Evolutionary conservation across 2,113 vertebrate genomes (phyloP), one percentile per base, ranked within the genome.

Genomic region (Dissostichus mawsoni): DNA sequence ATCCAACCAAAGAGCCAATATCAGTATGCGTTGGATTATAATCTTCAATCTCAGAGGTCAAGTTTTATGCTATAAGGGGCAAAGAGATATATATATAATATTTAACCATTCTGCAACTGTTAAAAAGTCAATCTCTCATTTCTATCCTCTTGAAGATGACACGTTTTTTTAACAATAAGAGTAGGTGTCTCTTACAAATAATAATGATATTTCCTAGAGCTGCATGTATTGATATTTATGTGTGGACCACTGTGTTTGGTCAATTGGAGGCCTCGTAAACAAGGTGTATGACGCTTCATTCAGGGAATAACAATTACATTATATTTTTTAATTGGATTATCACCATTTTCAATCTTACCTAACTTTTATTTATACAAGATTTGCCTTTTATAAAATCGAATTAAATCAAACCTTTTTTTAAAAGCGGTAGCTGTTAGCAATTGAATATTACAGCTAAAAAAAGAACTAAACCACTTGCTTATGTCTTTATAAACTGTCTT

Each of bases 391-490:
- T 61, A 36, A 66, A 81, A 58, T 58, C 51, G 12, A 12, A 58
- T 48, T 61, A n/a, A 48, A 65, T 11, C 48, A 76, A 52, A 48
- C 25, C 4, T 48, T 18, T 57, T 45, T 20, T 68, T 25, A 45
- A 69, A 73, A 68, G 69, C 45, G 48, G 20, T 36, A 69, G 62
- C 74, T 59, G 53, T 75, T 67, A 58, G 36, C 50, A 59, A 25
- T 23, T 72, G 16, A 79, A 67, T 68, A 48, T 58, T 52, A 74
- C 36, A 56, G 55, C 58, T 58, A 72, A 74, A 70, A 58, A 68
- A 70, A 62, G 5, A 69, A 76, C 55, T 59, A 61, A 71, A 20
- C 20, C 33, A 36, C 41, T 65, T 64, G 51, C 48, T 58, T 74
- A 17, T 50, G 17, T 80, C 29, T 41, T 76, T 8, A 74, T 75